Evolutionary conservation across 2,113 vertebrate species (phyloP).

Genomic region (Hiodon alosoides): DNA sequence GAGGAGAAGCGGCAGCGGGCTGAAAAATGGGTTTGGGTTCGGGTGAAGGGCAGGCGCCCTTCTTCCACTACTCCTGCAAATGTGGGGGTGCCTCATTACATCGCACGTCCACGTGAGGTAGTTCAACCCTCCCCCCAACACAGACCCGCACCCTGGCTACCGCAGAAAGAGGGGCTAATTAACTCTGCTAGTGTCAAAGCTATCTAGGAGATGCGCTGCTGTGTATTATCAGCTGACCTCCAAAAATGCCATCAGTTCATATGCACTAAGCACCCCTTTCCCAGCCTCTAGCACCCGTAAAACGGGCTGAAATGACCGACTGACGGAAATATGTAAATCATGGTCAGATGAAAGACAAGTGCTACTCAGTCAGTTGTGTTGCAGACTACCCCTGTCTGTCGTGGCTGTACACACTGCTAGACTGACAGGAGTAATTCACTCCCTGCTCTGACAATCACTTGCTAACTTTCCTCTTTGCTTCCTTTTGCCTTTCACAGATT

Average conservation of each 20-base stretch:
- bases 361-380: neutral
- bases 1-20: slow-evolving; percentile 76
- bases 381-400: neutral
- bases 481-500: neutral
- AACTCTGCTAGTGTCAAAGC: neutral
- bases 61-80: slow-evolving; percentile 21
- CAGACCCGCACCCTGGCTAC: neutral
- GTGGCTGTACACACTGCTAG: neutral
- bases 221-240: neutral
- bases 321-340: too few relatives aligned
- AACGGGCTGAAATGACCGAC: too few relatives aligned
- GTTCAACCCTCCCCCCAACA: neutral
- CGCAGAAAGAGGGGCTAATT: neutral
- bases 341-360: too few relatives aligned
- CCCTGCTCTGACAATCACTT: neutral
- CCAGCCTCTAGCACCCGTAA: too few relatives aligned
- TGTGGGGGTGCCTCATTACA: too few relatives aligned
- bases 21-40: slow-evolving; percentile 80
- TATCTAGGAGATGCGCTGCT: neutral
- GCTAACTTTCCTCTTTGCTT: neutral
- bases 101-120: too few relatives aligned
- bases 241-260: too few relatives aligned
- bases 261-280: too few relatives aligned
- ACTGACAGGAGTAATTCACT: neutral
- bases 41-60: slow-evolving; percentile 65